Conservation (phyloP, 2,888 invertebrate genomes). For the Eulithis prunata region DNA sequence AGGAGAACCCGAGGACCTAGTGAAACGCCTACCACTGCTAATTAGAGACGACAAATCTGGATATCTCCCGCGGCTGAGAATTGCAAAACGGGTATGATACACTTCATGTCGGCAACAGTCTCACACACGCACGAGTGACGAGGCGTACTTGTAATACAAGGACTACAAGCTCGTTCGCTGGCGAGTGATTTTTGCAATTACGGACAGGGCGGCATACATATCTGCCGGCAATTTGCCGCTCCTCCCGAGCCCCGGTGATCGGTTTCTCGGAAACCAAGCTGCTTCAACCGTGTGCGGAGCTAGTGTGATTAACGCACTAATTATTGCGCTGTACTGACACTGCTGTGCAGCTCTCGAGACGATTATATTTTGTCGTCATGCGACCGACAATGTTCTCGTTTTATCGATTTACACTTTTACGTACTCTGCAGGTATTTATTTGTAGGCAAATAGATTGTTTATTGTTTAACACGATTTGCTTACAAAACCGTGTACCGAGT, state of each 20-base stretch:
- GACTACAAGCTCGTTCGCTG: slow-evolving; percentile 52
- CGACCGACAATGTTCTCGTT: slow-evolving; percentile 17
- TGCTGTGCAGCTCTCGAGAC: slow-evolving; percentile 24
- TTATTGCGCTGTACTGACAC: slow-evolving; percentile 49
- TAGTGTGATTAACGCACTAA: slow-evolving; percentile 78
- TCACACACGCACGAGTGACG: slow-evolving; percentile 39
- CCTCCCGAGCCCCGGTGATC: slow-evolving; percentile 71
- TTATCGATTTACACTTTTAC: slow-evolving; percentile 16
- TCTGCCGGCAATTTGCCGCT: slow-evolving; percentile 81
- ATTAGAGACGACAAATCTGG: neutral
- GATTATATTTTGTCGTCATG: slow-evolving; percentile 28
- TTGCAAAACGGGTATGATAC: slow-evolving; percentile 35
- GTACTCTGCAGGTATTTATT: slow-evolving; percentile 3
- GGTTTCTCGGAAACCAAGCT: slow-evolving; percentile 77
- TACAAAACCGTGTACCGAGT: no score
- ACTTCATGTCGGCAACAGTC: slow-evolving; percentile 40
- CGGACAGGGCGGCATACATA: slow-evolving; percentile 77
- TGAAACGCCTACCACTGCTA: neutral
- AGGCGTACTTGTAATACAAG: slow-evolving; percentile 58
- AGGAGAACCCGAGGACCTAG: neutral
- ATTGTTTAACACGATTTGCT: neutral
- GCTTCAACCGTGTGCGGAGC: slow-evolving; percentile 69
- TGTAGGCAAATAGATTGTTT: neutral
- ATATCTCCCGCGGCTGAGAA: slow-evolving; percentile 21
- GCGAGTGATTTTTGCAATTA: slow-evolving; percentile 81